phyloP scores from a whole-genome alignment of 2,888 invertebrate species.

The Caenorhabditis virilis region DNA sequence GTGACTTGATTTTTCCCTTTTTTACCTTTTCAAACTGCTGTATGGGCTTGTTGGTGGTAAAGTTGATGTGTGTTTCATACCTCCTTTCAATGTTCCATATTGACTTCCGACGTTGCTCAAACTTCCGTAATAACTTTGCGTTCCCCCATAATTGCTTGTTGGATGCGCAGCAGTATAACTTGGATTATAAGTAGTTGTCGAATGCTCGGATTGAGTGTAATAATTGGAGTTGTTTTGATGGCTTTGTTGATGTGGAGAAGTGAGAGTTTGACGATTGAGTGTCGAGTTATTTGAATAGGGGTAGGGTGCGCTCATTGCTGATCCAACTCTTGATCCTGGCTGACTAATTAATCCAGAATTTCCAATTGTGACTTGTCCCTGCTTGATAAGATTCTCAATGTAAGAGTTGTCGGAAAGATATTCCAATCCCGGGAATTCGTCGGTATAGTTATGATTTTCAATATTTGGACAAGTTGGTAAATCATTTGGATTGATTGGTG shows the following conservation, averaged over 20 bases:
- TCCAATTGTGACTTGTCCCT: constrained; percentile 30
- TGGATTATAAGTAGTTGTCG: constrained; percentile 15
- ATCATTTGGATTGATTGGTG: constrained; percentile 26
- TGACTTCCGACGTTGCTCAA: constrained; percentile 16
- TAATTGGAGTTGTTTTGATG: constrained; percentile 25
- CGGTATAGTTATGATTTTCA: constrained; percentile 40
- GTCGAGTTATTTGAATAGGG: constrained; percentile 19
- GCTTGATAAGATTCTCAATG: constrained; percentile 38
- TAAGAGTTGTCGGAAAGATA: constrained; percentile 40
- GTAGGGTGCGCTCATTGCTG: constrained; percentile 24
- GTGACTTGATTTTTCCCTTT: too few species aligned
- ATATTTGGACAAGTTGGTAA: constrained; percentile 38
- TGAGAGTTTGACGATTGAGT: constrained; percentile 20
- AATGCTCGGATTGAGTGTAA: constrained; percentile 25
- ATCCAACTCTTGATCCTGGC: constrained; percentile 29
- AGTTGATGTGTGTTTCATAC: constrained; percentile 30
- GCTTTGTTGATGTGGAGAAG: constrained; percentile 21
- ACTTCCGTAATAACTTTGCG: constrained; percentile 23
- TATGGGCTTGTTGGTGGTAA: constrained; percentile 40
- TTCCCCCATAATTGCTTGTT: constrained; percentile 15
- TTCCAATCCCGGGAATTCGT: constrained; percentile 49
- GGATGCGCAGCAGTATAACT: constrained; percentile 12
- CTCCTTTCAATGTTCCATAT: constrained; percentile 32
- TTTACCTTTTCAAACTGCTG: constrained; percentile 41
- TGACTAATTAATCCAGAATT: constrained; percentile 32